Percentiles rank a stretch among this genome's conserved stretches.
Evolutionary conservation across 2,113 vertebrate genomes (phyloP).

Genomic region (Xenopus borealis): DNA sequence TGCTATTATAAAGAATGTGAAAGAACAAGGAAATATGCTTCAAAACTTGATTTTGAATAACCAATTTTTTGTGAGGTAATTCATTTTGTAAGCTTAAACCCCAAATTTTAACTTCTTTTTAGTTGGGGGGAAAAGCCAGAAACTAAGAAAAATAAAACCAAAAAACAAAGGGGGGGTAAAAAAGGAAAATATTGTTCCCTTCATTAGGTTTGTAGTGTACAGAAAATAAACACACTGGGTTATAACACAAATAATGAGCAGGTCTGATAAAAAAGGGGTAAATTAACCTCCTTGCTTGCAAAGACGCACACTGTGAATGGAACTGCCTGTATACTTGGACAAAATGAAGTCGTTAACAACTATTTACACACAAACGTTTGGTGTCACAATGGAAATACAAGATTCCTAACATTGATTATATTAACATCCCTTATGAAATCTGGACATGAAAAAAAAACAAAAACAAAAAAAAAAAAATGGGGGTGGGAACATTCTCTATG

Average conservation of each 20-base stretch:
- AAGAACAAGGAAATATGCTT: slow-evolving; percentile 39
- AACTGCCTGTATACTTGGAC: slow-evolving; percentile 56
- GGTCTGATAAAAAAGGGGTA: slow-evolving; percentile 61
- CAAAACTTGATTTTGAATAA: slow-evolving; percentile 51
- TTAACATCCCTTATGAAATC: slow-evolving; percentile 60
- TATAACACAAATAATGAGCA: slow-evolving; percentile 72
- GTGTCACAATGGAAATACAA: slow-evolving; percentile 57
- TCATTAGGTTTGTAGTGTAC: slow-evolving; percentile 80
- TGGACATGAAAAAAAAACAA: slow-evolving; percentile 58
- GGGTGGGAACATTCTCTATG: slow-evolving; percentile 59
- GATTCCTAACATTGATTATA: slow-evolving; percentile 65
- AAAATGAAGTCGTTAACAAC: slow-evolving; percentile 60
- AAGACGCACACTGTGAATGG: slow-evolving; percentile 55
- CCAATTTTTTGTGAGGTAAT: slow-evolving; percentile 58
- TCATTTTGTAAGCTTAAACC: slow-evolving; percentile 50
- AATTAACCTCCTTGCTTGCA: slow-evolving; percentile 58
- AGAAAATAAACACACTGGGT: slow-evolving; percentile 56
- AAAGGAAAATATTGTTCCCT: slow-evolving; percentile 80
- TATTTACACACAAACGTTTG: slow-evolving; percentile 69
- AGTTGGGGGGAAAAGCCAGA: slow-evolving; percentile 68
- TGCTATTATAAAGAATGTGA: slow-evolving; percentile 47
- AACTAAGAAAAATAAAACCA: slow-evolving; percentile 64
- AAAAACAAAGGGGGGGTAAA: slow-evolving; percentile 59
- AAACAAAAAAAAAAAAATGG: slow-evolving; percentile 47
- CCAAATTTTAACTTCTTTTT: slow-evolving; percentile 51